Conservation (phyloP, 35 echinoderm and acorn worm genomes). For the Eucidaris tribuloides region DNA sequence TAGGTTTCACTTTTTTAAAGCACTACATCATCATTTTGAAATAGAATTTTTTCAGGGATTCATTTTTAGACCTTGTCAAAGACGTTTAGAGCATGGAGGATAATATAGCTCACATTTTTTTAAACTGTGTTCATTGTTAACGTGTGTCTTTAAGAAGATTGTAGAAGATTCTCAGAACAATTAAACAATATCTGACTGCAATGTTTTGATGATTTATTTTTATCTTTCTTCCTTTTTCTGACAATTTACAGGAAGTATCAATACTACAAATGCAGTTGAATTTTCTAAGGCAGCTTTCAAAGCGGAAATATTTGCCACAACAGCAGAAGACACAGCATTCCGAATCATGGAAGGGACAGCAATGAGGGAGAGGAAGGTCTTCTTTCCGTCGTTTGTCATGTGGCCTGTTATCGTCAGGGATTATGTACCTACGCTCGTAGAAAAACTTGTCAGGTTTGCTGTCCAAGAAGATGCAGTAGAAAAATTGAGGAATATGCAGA, state of each 20-base stretch:
- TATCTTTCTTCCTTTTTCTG: neutral
- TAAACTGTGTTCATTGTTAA: no score
- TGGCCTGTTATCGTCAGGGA: neutral
- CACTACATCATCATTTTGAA: no score
- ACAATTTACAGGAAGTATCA: slow-evolving; percentile 54
- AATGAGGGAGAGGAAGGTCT: slow-evolving; percentile 27
- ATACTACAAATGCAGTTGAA: slow-evolving; percentile 64
- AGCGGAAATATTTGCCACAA: neutral
- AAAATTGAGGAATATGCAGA: neutral
- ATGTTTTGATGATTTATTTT: neutral
- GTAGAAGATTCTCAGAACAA: neutral
- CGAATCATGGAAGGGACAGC: slow-evolving; percentile 35
- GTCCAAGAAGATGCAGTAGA: neutral
- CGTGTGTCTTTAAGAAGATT: no score
- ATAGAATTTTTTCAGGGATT: no score
- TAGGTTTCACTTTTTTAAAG: neutral
- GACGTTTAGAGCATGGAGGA: no score
- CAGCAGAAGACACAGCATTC: slow-evolving; percentile 40
- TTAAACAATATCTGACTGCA: neutral
- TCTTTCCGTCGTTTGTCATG: neutral
- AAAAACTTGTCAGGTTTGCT: neutral
- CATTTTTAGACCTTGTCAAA: no score
- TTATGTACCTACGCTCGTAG: neutral
- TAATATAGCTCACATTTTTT: no score
- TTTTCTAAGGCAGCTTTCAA: slow-evolving; percentile 28